Evolutionary conservation across 2,888 invertebrate genomes (phyloP), one percentile per base, ranked within the genome.

Genomic region (Sturmia bella): DNA sequence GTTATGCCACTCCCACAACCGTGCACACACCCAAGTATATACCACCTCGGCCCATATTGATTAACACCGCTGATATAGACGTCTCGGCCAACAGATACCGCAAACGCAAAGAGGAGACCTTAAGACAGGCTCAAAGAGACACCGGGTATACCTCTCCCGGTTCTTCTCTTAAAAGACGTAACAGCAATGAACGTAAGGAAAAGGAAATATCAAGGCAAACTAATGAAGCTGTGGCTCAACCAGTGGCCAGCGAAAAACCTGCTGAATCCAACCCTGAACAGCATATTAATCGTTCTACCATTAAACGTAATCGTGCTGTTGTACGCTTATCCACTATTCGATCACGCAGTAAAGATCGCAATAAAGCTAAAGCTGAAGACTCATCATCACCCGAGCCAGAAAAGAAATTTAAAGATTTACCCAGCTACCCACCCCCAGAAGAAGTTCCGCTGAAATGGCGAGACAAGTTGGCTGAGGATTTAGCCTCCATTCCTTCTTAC

Each of bases 21-120:
- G 91, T 84, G 86, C 88, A 88, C 89, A 74, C 85, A 4, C 88
- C 91, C 32, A 91, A 91, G 83, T 92, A 92, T 83, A 90, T 90
- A 73, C 88, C 92, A 1, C 91, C 93, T 1, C 93, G 94, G 68
- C 95, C 96, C 1, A 94, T 95, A 63, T 93, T 94, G 84, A 95
- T 96, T 83, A 96, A 96, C 89, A 96, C 96, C 2, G 95, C 96
- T 37, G 96, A 96, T 88, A 97, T 97, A 84, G 96, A 97, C 89
- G 96, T 97, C 0, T 95, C 96, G 0, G 82, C 85, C 0, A 93
- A 94, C 82, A 93, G 92, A 86, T 95, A 94, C 86, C 80, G 88
- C 2, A 83, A 84, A 48, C 86, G 86, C 15, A 82, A 77, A 52
- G 82, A 84, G 41, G 77, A 80, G 57, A 64, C 59, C 9, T 39